Percentiles rank a stretch among this genome's conserved stretches.
Evolutionary conservation across 1,140 invertebrate species (phyloP).

Genomic region (Pogonomyrmex californicus): DNA sequence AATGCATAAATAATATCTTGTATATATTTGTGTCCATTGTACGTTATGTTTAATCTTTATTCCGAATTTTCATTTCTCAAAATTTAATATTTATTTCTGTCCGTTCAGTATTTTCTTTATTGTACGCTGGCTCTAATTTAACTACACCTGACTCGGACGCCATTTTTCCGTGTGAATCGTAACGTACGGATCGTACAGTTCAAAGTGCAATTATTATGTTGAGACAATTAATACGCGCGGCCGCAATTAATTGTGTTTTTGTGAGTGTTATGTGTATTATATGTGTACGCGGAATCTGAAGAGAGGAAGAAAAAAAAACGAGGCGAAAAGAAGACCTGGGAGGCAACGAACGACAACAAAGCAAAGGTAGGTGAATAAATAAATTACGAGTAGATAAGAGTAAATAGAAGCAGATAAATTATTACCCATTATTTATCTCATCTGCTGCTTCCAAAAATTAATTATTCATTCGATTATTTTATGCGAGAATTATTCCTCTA

Average conservation of each 20-base stretch:
- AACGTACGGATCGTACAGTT: background rate
- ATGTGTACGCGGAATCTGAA: no score
- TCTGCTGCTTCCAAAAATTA: background rate
- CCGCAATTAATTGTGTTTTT: background rate
- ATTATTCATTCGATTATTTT: conserved; percentile 2
- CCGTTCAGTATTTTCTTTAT: no score
- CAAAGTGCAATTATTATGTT: background rate
- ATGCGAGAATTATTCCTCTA: background rate
- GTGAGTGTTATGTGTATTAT: background rate
- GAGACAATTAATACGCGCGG: background rate
- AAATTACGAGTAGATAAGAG: no score
- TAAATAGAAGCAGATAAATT: background rate
- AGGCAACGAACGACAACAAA: background rate
- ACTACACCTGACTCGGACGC: background rate
- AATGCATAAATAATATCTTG: no score
- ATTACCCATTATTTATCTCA: background rate
- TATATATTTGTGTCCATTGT: no score
- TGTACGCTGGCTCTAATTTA: no score
- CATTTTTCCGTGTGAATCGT: background rate
- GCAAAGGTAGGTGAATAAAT: no score
- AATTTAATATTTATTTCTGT: no score
- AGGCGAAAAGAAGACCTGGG: background rate
- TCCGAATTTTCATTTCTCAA: no score
- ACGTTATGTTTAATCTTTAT: no score
- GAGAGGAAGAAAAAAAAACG: background rate